These are phyloP conservation scores for Cotesia congregata DNA, from an alignment of 2,888 invertebrate species.

Conservation along the genomic window DNA sequence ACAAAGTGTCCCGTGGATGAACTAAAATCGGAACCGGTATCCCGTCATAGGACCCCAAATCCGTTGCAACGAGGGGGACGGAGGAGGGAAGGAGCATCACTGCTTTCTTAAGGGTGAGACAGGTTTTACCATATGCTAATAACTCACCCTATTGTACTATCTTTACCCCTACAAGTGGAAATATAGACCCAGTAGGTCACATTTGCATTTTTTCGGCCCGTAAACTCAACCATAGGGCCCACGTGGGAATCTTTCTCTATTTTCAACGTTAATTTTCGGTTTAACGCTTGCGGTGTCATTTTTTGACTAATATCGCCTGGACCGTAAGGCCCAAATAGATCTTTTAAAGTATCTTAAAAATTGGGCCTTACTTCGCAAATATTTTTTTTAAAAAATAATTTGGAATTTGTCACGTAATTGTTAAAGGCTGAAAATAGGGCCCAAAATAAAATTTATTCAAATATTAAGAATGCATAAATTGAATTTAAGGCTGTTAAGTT, in stretches of 20 bases:
- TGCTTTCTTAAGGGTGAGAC: slow-evolving; percentile 52
- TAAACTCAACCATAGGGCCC: slow-evolving; percentile 44
- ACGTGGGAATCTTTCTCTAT: slow-evolving; percentile 41
- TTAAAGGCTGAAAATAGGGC: too few relatives aligned
- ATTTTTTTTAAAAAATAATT: too few relatives aligned
- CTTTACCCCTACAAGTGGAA: slow-evolving; percentile 51
- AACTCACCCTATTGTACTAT: slow-evolving; percentile 26
- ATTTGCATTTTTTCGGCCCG: slow-evolving; percentile 69
- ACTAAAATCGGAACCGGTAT: slow-evolving; percentile 66
- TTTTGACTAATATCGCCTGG: too few relatives aligned
- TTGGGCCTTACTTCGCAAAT: too few relatives aligned
- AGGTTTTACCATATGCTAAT: slow-evolving; percentile 68
- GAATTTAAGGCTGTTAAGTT: too few relatives aligned
- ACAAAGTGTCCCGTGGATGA: slow-evolving; percentile 65
- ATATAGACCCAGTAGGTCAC: slow-evolving; percentile 52
- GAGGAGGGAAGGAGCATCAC: slow-evolving; percentile 37
- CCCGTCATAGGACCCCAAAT: slow-evolving; percentile 62
- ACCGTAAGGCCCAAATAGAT: too few relatives aligned
- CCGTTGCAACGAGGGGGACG: slow-evolving; percentile 54
- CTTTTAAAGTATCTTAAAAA: too few relatives aligned
- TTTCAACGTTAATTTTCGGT: neutral
- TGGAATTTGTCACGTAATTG: too few relatives aligned
- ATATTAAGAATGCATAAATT: too few relatives aligned
- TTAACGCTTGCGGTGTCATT: neutral
- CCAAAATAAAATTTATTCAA: too few relatives aligned